Base-by-base conservation (phyloP, 1,140 invertebrate genomes). In the Heliothis subflexa region DNA sequence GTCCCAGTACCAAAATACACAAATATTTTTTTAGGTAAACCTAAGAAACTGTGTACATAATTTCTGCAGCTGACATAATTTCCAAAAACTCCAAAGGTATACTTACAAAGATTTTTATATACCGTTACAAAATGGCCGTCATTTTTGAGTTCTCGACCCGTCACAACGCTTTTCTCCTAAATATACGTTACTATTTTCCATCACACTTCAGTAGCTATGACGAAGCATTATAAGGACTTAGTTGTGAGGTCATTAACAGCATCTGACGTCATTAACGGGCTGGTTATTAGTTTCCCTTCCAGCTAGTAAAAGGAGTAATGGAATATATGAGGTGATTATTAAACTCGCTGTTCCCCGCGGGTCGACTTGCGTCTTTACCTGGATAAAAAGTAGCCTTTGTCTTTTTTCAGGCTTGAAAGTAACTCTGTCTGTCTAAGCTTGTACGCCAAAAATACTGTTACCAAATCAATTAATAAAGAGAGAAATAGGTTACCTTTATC, bases 191-290 rank as follows among this genome's bases (percentile, higher is more conserved):
- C 16, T 18, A 55, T 64, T 45, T 7, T 64, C 61, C 21, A 25
- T 64, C 16, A 16, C 13, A n/a, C n/a, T 45, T 64, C 16, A 64
- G 25, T 40, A 7, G 11, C 16, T 68, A 68, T 68, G 64, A 68
- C 18, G 64, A 5, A 18, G 64, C 45, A 25, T 68, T 50, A 68
- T 50, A 16, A 45, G 64, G 47, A 68, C 64, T 50, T 68, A 47
- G 64, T 66, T 45, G 33, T 45, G 61, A 68, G 40, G 64, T 68
- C 45, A 68, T 68, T 68, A 68, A 68, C 11, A 13, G 12, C 62
- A 7, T 45, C 45, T 66, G 45, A 66, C 62, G 62, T 66, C 62
- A 66, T 49, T 49, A 66, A 14, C 11, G 16, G 64, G 49, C 64
- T 25, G 40, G 10, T 68, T 64, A 64, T 64, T 64, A 68, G 18